Base-by-base conservation (phyloP, 2,888 invertebrate genomes). In the Cerastis rubricosa region DNA sequence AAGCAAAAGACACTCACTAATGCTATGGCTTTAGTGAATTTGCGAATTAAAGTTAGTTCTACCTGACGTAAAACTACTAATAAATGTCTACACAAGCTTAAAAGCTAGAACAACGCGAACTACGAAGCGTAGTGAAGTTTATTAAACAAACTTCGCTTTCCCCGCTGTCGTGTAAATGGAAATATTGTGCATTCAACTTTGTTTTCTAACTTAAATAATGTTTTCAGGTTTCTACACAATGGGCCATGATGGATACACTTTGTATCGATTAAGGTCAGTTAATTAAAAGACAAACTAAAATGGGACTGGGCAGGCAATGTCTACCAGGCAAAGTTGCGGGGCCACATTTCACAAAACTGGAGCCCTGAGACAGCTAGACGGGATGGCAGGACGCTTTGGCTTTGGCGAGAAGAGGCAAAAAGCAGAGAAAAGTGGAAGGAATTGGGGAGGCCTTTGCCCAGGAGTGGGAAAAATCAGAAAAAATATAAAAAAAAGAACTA, bases 71-170 rank as follows among this genome's bases (percentile, higher is more conserved):
- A 40, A 73, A 83, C 72, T 72, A 67, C 69, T 76, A 84, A 86
- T 85, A 80, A 83, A 78, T 47, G 70, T 75, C 51, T 63, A 47
- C 68, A 74, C 40, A 64, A 76, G 69, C 71, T 70, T 71, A 71
- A 78, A 83, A 73, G 73, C 75, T 83, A 45, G 51, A 78, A 73
- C 72, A 43, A 67, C 78, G 61, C 3, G 11, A 76, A 76, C 70
- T 80, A 7, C 19, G 63, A 66, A 61, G 78, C 71, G 59, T 40
- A 72, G 69, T 67, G 67, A 74, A 77, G 73, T 79, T 70, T 71
- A 74, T 64, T 78, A 29, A 78, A 76, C 80, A 79, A 83, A 85
- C 80, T 80, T 75, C 19, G 19, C 49, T 71, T 45, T 67, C 40
- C 45, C 64, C 45, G 49, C 29, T 57, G 57, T 40, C 51, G 49